phyloP scores from a whole-genome alignment of 2,797 vertebrate genomes.

The Gastrophryne carolinensis region DNA sequence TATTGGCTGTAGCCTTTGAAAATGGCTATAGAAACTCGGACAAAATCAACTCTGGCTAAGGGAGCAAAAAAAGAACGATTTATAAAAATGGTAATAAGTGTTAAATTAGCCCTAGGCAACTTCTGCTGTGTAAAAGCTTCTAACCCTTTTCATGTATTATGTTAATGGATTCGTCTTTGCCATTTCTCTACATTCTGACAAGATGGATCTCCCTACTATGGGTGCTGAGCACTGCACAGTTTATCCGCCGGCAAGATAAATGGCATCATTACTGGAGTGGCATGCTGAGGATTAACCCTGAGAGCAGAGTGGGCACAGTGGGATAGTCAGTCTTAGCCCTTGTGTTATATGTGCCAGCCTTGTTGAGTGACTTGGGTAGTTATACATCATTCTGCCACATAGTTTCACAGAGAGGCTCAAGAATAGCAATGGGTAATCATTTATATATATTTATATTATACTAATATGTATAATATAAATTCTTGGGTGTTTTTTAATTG shows the following conservation, averaged over 20 bases:
- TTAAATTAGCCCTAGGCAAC: constrained; percentile 51
- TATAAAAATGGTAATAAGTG: constrained; percentile 53
- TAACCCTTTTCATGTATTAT: constrained; percentile 54
- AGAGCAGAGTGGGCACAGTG: constrained; percentile 3
- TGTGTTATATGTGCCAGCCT: background rate
- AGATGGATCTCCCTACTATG: background rate
- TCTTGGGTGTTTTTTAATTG: too few relatives aligned
- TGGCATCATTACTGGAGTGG: constrained; percentile 43
- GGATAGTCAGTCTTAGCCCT: constrained; percentile 22
- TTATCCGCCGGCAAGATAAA: constrained; percentile 43
- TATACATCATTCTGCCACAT: background rate
- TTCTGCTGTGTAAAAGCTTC: constrained; percentile 29
- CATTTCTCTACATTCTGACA: constrained; percentile 15
- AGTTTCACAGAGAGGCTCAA: background rate
- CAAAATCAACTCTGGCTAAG: constrained; percentile 19
- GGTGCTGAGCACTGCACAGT: constrained; percentile 23
- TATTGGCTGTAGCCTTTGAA: constrained; percentile 56
- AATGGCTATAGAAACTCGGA: constrained; percentile 59
- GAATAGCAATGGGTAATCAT: background rate
- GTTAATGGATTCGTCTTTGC: constrained; percentile 36
- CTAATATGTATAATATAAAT: too few relatives aligned
- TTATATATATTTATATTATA: too few relatives aligned
- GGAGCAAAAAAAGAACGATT: constrained; percentile 49
- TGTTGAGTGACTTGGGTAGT: background rate
- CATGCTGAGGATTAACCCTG: constrained; percentile 34